A percentile compares a stretch with the other conserved stretches of the same genome.
These are phyloP conservation scores for Abramis brama DNA, from an alignment of 2,113 vertebrate species.

Conservation along the genomic window DNA sequence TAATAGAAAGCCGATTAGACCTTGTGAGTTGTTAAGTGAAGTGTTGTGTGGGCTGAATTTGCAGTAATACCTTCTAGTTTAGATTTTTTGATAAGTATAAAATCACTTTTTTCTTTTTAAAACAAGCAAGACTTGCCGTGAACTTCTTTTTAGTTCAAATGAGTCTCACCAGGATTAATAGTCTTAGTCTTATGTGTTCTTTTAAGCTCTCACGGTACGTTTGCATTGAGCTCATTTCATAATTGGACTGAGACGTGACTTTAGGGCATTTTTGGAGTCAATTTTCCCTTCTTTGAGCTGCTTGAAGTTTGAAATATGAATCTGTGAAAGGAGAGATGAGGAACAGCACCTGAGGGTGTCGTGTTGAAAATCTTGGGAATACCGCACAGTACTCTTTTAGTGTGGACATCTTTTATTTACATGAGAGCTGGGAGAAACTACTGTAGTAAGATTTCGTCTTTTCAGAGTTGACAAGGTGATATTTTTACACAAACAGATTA, in stretches of 20 bases:
- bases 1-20: conserved; percentile 53
- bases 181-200: conserved; percentile 38
- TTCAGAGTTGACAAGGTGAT: background rate
- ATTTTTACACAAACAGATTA: background rate
- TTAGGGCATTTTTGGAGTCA: conserved; percentile 60
- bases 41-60: background rate
- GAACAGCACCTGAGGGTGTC: conserved; percentile 22
- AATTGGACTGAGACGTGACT: conserved; percentile 63
- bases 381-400: background rate
- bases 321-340: conserved; percentile 63
- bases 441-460: background rate
- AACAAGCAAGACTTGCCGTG: background rate
- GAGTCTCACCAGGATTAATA: background rate
- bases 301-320: conserved; percentile 67
- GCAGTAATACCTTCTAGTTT: background rate
- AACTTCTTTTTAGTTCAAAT: background rate
- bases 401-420: background rate
- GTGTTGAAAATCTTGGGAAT: conserved; percentile 64
- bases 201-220: conserved; percentile 35
- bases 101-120: background rate
- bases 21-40: background rate
- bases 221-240: conserved; percentile 8
- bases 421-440: background rate
- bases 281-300: conserved; percentile 57
- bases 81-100: background rate